Evolutionary conservation across 2,113 vertebrate species (phyloP), one percentile per base, ranked within the genome.

Genomic region (Vulpes lagopus): DNA sequence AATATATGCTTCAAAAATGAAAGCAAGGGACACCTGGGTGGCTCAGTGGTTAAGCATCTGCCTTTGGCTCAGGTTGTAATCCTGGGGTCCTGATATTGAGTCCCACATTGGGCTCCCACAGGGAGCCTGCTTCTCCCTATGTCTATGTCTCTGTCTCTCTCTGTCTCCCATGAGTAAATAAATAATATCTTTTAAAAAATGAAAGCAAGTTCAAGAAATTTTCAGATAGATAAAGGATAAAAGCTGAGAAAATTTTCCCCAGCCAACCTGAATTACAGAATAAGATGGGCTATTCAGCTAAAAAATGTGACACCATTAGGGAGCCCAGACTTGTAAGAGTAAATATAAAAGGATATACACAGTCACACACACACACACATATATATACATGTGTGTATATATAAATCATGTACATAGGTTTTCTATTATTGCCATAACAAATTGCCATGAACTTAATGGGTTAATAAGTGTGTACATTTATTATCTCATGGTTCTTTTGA

Each of bases 281-380:
- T 79, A 94, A 94, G 49, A 94, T 59, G 17, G 22, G 78, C 25
- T 80, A 89, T 30, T 81, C 32, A 82, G 17, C 49, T 92, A 88
- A 80, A 81, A 38, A 85, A 86, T 91, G 32, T 69, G 25, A 79
- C 53, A 91, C 27, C 22, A 22, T 76, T 35, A 32, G 1, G 11
- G 35, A 86, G 7, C 19, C 20, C 64, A 87, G 16, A n/a, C 87
- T 35, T 86, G 15, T 11, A 38, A 79, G 38, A 86, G 25, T 64
- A 82, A 89, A 64, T 60, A 62, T 89, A 74, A 88, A 94, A 69
- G 8, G n/a, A 64, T 10, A 82, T 32, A 30, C 3, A 27, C 5
- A 91, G 2, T 27, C 25, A 64, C 11, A 64, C 62, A 64, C 25
- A 64, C 25, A 43, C 43, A 43, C 43, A 43, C 6, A 35, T 35